Evolutionary conservation across 2,797 vertebrate species (phyloP), one percentile per base, ranked within the genome.

Genomic region (Orientallactaga sibirica): DNA sequence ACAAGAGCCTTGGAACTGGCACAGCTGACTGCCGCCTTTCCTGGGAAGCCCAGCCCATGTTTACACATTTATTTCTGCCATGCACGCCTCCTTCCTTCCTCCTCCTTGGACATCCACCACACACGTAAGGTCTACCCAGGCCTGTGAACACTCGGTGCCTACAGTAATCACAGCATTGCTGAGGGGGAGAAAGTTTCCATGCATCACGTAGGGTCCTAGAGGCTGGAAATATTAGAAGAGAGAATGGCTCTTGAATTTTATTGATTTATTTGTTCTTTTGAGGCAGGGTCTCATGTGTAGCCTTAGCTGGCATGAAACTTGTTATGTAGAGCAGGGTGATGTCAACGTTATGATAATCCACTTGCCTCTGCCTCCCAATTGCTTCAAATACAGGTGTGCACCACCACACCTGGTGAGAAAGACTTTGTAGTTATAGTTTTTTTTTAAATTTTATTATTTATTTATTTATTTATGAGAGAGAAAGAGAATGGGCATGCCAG

Each of bases 111-210:
- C 12, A 5, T 10, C 37, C 67, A 61, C 0, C 11, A 24, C 18
- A 7, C 43, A 0, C 0, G 0, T 4, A 24, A 52, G 52, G 19
- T 25, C 48, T 18, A 0, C 68, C 29, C 2, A 11, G 12, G n/a
- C 20, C 24, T 0, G 27, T 2, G 37, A 37, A 1, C 22, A 43
- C 4, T 67, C 41, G 76, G 1, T 7, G 4, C 29, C 55, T 64
- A 27, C 24, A 27, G 24, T 6, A 58, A 24, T 22, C 29, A 55
- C 0, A 90, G 82, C 27, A 41, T 73, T 67, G 14, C 5, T 9
- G 15, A 41, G 67, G 3, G 24, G 64, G 71, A 78, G 61, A 55
- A 37, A 43, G 41, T 37, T 58, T 67, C 18, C 16, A 2, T 9
- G 10, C 8, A 15, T 52, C 33, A 29, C 75, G 66, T 2, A 24